A percentile compares a stretch with the other conserved stretches of the same genome.
These are phyloP conservation scores for Grapholita molesta DNA, from an alignment of 1,140 invertebrate species.

Conservation along the genomic window DNA sequence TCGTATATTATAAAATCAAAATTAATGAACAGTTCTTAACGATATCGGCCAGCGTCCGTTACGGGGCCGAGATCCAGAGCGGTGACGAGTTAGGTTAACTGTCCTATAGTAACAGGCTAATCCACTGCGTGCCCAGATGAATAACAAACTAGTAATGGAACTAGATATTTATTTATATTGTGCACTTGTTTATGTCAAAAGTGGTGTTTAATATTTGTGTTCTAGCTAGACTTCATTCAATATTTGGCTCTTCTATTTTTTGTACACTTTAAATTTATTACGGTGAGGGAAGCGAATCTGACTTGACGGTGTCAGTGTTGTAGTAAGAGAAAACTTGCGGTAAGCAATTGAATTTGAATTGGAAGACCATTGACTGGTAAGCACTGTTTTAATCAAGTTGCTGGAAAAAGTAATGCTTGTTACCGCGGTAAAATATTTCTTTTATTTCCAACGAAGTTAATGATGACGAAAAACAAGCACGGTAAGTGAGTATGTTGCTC, in stretches of 20 bases:
- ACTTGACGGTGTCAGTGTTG: background rate
- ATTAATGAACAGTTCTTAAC: constrained; percentile 9
- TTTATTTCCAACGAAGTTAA: background rate
- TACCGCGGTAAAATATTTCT: background rate
- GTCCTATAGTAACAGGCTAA: background rate
- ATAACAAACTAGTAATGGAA: no score
- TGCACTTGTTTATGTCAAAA: no score
- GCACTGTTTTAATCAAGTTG: background rate
- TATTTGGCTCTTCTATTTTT: no score
- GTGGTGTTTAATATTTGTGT: no score
- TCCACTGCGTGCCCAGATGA: background rate
- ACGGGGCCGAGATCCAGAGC: background rate
- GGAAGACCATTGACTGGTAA: background rate
- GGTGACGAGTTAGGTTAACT: constrained; percentile 8
- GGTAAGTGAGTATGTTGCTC: background rate
- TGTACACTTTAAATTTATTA: background rate
- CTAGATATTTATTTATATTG: background rate
- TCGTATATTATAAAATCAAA: background rate
- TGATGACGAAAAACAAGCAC: background rate
- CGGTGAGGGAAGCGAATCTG: background rate
- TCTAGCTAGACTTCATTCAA: no score
- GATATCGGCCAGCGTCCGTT: background rate
- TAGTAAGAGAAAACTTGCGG: background rate
- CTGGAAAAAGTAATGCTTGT: background rate
- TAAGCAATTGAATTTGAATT: background rate